Conservation (phyloP, 2,113 vertebrate species). For the Pterophyllum scalare region DNA sequence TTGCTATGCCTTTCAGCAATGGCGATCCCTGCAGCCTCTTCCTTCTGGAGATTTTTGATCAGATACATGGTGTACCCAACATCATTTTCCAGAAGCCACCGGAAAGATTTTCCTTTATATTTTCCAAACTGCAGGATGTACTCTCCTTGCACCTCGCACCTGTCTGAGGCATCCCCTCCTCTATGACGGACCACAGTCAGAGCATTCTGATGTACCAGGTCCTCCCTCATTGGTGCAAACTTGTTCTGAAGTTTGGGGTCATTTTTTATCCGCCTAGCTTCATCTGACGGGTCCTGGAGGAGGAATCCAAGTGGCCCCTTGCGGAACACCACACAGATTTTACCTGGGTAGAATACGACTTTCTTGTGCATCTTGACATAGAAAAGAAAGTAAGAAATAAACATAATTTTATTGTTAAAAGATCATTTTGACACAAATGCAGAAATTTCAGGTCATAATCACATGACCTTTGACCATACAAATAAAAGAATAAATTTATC, state of each 20-base stretch:
- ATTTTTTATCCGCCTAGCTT: neutral
- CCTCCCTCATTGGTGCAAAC: neutral
- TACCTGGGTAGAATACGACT: neutral
- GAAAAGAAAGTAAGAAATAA: no score
- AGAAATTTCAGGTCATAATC: no score
- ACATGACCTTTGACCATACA: no score
- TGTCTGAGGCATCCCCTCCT: no score
- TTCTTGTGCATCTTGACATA: neutral
- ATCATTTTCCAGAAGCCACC: no score
- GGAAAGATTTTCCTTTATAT: no score
- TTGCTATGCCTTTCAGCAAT: neutral
- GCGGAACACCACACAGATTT: neutral
- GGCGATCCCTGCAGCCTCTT: neutral
- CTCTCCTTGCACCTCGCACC: no score
- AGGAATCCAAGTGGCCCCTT: neutral
- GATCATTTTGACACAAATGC: no score
- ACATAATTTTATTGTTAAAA: no score
- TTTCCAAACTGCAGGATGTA: no score
- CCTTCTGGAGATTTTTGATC: neutral
- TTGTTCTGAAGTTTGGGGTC: neutral
- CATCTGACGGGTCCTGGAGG: neutral
- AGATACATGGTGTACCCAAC: no score
- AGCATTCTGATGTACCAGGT: neutral
- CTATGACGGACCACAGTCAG: neutral
- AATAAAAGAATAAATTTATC: no score